Evolutionary conservation across 2,797 vertebrate species (phyloP), one percentile per base, ranked within the genome.

Genomic region (Enteromius treurensis): DNA sequence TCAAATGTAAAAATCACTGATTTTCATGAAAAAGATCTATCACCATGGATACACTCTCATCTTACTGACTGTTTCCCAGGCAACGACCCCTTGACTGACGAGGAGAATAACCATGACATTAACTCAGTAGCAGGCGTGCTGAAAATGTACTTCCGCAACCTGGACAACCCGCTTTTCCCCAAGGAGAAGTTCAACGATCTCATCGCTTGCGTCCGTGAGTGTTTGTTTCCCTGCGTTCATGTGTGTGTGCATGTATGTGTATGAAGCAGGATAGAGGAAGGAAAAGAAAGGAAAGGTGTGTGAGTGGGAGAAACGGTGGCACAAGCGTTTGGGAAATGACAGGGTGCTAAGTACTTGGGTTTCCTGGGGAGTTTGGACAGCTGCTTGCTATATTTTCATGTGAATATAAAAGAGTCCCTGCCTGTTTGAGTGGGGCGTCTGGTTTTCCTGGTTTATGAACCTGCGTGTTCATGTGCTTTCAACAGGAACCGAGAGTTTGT

Each of bases 101-200:
- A 98, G 91, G 97, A 99, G 94, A 98, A 95, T 91, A 98, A 97
- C 94, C 97, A 97, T n/a, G 98, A 99, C 91, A 98, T 99, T 93
- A 99, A 99, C 91, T 99, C 98, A 3, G 98, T 99, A 88, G 98
- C 98, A 14, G 97, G 98, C 13, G 98, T 98, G 89, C 92, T 99
- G 89, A 99, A 99, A 93, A 96, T 99, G 83, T 99, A 99, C 94
- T 99, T 99, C 94, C 94, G 98, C 82, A 97, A 97, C 87, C 92
- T 99, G 93, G 98, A 99, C 94, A 99, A 98, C 91, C 96, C 98
- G 47, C 94, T 99, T 93, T 99, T 99, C 94, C 98, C 98, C 91
- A 98, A 97, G 94, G 98, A 99, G 89, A 94, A 97, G 90, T 99
- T 99, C 91, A 98, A 97, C 85, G 98, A 99, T 95, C 96, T 99